Conservation (phyloP, 1,140 invertebrate species). For the Lanistes nyassanus region DNA sequence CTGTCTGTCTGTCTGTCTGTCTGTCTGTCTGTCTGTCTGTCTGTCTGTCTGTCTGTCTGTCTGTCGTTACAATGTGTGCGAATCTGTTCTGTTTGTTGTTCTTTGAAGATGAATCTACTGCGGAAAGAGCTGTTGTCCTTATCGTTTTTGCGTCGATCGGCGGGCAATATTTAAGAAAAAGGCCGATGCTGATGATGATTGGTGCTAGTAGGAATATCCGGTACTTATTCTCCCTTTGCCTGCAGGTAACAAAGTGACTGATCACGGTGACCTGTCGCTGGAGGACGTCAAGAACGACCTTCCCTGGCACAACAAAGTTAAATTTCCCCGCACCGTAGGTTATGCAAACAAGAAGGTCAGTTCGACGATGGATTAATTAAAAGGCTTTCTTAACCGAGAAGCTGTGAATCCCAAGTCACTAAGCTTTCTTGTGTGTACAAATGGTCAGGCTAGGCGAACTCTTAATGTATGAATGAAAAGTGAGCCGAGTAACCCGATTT, state of each 20-base stretch:
- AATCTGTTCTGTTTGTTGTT: neutral
- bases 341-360: conserved; percentile 40
- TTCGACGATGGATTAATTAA: neutral
- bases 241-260: conserved; percentile 36
- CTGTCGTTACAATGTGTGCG: neutral
- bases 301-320: conserved; percentile 32
- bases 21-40: conserved; percentile 9
- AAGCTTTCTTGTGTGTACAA: too few species aligned
- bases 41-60: conserved; percentile 8
- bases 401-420: too few species aligned
- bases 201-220: neutral
- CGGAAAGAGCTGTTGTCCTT: neutral
- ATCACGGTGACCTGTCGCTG: conserved; percentile 45
- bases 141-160: neutral
- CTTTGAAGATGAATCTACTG: neutral
- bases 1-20: conserved; percentile 11
- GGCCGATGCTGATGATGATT: neutral
- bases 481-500: too few species aligned
- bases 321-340: conserved; percentile 40
- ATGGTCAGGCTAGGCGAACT: too few species aligned
- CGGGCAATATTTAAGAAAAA: neutral
- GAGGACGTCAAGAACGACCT: conserved; percentile 33
- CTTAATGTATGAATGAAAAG: too few species aligned
- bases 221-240: too few species aligned
- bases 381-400: conserved; percentile 7